A percentile compares a stretch with the other conserved stretches of the same genome.
phyloP scores from a whole-genome alignment of 1,140 invertebrate genomes.

The Bombus ignitus region DNA sequence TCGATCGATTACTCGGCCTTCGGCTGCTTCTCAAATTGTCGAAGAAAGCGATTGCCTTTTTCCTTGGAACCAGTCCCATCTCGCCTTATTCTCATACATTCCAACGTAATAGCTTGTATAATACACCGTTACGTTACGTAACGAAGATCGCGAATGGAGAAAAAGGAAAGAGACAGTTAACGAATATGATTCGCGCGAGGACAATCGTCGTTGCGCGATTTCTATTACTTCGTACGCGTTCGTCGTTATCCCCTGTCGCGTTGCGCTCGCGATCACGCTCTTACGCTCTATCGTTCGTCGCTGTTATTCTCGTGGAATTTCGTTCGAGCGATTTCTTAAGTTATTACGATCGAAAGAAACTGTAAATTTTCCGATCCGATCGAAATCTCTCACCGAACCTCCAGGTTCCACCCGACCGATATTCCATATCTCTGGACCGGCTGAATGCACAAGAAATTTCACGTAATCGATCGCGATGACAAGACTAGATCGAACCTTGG shows the following conservation, averaged over 20 bases:
- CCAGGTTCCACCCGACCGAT: conserved; percentile 17
- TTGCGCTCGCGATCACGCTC: background rate
- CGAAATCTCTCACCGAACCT: conserved; percentile 8
- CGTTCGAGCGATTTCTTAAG: background rate
- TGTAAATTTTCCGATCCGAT: conserved; percentile 49
- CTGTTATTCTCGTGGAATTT: background rate
- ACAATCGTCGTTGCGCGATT: conserved; percentile 13
- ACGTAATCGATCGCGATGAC: background rate
- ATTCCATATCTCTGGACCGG: conserved; percentile 14
- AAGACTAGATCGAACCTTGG: conserved; percentile 31
- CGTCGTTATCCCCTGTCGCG: background rate
- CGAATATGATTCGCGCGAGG: conserved; percentile 6
- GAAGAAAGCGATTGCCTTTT: conserved; percentile 44
- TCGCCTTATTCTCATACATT: conserved; percentile 4
- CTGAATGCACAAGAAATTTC: no score
- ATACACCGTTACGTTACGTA: conserved; percentile 23
- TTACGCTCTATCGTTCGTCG: no score
- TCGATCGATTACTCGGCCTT: conserved; percentile 57
- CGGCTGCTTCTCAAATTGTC: conserved; percentile 46
- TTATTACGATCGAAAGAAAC: background rate
- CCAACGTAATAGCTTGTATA: conserved; percentile 11
- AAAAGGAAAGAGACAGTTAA: background rate
- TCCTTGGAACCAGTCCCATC: background rate
- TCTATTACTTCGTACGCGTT: background rate
- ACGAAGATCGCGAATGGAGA: background rate